Conservation (phyloP, 2,888 invertebrate genomes). For the Acleris holmiana region DNA sequence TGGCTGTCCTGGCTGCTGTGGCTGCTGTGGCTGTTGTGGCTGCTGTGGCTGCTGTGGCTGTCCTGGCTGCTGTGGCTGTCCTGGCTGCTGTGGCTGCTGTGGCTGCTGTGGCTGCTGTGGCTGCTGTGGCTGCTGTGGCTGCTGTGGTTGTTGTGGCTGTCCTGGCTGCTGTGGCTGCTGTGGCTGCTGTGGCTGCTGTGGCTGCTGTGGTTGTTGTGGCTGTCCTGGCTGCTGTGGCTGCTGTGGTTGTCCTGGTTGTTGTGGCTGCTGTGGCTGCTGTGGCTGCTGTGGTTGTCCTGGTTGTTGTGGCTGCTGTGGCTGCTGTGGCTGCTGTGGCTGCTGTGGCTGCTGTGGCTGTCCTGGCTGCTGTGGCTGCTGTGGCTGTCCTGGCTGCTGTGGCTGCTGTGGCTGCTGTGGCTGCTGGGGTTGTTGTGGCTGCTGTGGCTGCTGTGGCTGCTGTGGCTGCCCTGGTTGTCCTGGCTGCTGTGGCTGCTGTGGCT, state of each 20-base stretch:
- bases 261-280: too few relatives aligned
- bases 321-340: background rate
- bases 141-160: background rate
- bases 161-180: background rate
- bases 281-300: background rate
- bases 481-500: background rate
- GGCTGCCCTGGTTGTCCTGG: too few relatives aligned
- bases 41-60: conserved; percentile 2
- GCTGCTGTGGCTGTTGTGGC: too few relatives aligned
- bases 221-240: too few relatives aligned
- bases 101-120: background rate
- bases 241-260: too few relatives aligned
- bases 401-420: background rate
- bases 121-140: background rate
- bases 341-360: background rate
- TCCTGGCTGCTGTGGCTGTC: background rate
- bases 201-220: background rate
- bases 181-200: background rate
- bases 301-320: background rate
- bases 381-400: conserved; percentile 2
- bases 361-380: background rate
- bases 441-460: too few relatives aligned
- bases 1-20: background rate
- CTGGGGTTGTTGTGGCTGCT: background rate
- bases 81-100: background rate